Evolutionary conservation across 1,140 invertebrate species (phyloP), one percentile per base, ranked within the genome.

Genomic region (Heterodera schachtii): DNA sequence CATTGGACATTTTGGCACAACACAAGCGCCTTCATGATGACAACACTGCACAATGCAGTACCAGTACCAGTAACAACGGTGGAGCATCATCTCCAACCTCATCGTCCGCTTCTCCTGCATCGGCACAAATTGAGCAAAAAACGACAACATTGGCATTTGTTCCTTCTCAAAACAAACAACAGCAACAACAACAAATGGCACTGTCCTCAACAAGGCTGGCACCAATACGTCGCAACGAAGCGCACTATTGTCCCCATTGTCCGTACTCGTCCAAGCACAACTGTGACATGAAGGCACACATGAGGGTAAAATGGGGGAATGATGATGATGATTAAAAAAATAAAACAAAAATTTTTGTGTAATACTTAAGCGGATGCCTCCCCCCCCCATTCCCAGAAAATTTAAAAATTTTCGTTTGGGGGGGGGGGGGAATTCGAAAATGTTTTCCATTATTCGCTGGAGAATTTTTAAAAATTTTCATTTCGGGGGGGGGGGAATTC

Each of bases 201-300:
- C n/a, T n/a, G n/a, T n/a, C n/a, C n/a, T n/a, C 76, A 6, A 1
- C 60, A 19, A 21, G 7, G 49, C 44, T 46, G 70, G 76, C 44
- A n/a, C 47, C 70, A 16, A 21, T 44, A 9, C 76, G 76, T 13
- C 76, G 64, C 70, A 66, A 47, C 47, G 76, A 78, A n/a, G 70
- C 76, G 21, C 66, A 78, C 76, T 78, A 71, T 31, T 84, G 83
- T 47, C 66, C 57, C 31, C 44, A 84, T 43, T 84, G 83, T 78
- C 83, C 83, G 69, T 84, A 84, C 60, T 73, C 78, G 8, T 67
- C 76, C 19, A 84, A 84, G 52, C 82, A 84, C 83, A 77, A 75
- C 49, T 84, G 83, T 47, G 83, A 84, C 64, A 84, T 84, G 83
- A 84, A 84, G 77, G 83, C 83, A 5, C 83, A 84, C 80, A 67